phyloP scores from a whole-genome alignment of 2,113 vertebrate genomes.

The Heterotilapia buettikoferi region DNA sequence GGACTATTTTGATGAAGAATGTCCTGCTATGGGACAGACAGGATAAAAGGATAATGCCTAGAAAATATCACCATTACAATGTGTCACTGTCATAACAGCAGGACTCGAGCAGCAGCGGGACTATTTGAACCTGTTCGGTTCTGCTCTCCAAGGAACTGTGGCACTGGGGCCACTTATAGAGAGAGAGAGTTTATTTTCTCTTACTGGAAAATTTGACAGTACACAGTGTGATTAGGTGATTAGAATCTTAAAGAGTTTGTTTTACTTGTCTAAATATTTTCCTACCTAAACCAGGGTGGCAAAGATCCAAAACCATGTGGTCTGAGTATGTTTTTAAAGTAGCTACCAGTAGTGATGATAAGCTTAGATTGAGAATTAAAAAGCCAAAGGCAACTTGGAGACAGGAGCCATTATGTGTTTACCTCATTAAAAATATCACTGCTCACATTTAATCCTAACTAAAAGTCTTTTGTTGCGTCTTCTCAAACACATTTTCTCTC shows the following conservation, averaged over 20 bases:
- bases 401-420: background rate
- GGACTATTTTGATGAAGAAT: constrained; percentile 48
- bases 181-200: background rate
- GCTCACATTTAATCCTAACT: background rate
- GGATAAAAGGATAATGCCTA: constrained; percentile 58
- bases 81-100: constrained; percentile 45
- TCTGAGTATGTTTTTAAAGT: background rate
- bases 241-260: background rate
- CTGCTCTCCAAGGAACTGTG: background rate
- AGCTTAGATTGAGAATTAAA: background rate
- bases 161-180: background rate
- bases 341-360: background rate
- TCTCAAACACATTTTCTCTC: background rate
- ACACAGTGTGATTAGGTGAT: background rate
- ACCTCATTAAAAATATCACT: background rate
- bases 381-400: background rate
- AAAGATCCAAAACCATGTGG: background rate
- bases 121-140: constrained; percentile 16
- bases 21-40: constrained; percentile 8
- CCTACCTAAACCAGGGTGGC: background rate
- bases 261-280: background rate
- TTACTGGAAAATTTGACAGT: background rate
- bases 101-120: constrained; percentile 3
- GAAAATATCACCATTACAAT: constrained; percentile 51
- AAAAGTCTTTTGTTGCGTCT: background rate